phyloP scores from a whole-genome alignment of 2,113 vertebrate species.

The Hymenochirus boettgeri region DNA sequence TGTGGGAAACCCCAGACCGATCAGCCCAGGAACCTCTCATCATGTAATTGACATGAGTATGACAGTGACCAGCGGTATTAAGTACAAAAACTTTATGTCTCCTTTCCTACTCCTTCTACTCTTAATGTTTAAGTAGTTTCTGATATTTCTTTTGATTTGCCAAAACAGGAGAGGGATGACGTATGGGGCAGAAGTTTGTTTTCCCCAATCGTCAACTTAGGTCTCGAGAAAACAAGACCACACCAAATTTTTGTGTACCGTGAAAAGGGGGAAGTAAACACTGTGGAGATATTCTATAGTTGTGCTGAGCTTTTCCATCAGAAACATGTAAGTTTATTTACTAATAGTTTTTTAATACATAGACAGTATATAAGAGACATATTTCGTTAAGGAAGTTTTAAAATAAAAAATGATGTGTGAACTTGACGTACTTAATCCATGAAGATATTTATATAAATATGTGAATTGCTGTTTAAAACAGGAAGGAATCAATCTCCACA shows the following conservation, averaged over 20 bases:
- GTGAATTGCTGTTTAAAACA: slow-evolving; percentile 51
- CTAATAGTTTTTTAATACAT: no score
- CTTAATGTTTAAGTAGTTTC: neutral
- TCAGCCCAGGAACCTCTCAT: slow-evolving; percentile 70
- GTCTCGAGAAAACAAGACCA: slow-evolving; percentile 63
- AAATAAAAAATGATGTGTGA: no score
- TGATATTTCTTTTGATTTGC: slow-evolving; percentile 26
- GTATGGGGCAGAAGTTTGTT: slow-evolving; percentile 81
- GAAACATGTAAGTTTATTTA: slow-evolving; percentile 61
- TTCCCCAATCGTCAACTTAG: no score
- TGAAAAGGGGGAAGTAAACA: slow-evolving; percentile 67
- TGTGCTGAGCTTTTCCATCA: slow-evolving; percentile 88
- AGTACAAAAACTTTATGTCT: slow-evolving; percentile 41
- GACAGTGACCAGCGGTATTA: slow-evolving; percentile 96
- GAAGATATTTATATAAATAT: no score
- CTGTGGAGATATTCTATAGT: slow-evolving; percentile 81
- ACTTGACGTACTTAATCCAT: no score
- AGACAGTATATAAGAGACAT: no score
- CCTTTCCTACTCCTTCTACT: no score
- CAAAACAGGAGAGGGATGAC: slow-evolving; percentile 87
- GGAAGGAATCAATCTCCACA: slow-evolving; percentile 77
- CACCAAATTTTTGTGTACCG: slow-evolving; percentile 80
- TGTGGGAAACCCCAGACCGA: slow-evolving; percentile 70
- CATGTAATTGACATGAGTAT: slow-evolving; percentile 81
- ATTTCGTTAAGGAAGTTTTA: no score